phyloP scores from a whole-genome alignment of 2,888 invertebrate genomes.

The Plagiodera versicolora region DNA sequence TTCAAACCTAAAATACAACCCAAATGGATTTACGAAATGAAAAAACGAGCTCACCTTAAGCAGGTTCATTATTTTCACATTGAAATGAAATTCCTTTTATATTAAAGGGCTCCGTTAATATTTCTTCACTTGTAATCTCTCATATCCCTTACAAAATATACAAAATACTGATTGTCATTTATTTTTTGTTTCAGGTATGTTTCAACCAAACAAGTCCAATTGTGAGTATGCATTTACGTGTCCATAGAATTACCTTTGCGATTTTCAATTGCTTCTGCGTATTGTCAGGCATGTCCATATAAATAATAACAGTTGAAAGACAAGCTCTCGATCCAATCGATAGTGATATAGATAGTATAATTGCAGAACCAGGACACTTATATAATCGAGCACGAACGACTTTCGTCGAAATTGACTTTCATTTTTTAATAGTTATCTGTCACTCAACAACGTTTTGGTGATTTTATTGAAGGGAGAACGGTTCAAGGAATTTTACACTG shows the following conservation, averaged over 20 bases:
- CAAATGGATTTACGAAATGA: too few species aligned
- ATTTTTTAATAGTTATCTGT: slow-evolving; percentile 5
- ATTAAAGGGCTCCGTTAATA: too few species aligned
- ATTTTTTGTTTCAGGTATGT: slow-evolving; percentile 24
- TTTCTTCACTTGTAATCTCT: too few species aligned
- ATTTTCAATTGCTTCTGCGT: not conserved
- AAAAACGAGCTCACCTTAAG: too few species aligned
- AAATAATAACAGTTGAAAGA: slow-evolving; percentile 4
- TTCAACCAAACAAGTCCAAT: not conserved
- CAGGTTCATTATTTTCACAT: too few species aligned
- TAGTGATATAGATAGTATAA: slow-evolving; percentile 16
- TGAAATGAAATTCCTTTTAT: too few species aligned
- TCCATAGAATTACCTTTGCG: not conserved
- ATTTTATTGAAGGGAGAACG: not conserved
- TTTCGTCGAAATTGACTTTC: slow-evolving; percentile 22
- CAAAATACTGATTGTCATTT: not conserved
- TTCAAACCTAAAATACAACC: too few species aligned
- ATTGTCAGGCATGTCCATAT: slow-evolving; percentile 12
- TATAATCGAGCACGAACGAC: slow-evolving; percentile 22
- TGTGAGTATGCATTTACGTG: not conserved
- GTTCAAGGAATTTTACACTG: too few species aligned
- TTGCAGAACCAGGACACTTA: slow-evolving; percentile 27
- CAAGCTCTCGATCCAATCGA: not conserved
- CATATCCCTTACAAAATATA: not conserved
- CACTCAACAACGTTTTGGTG: too few species aligned